A percentile compares a stretch with the other conserved stretches of the same genome.
These are phyloP conservation scores for Subanguina moxae DNA, from an alignment of 1,140 invertebrate species.

Conservation along the genomic window DNA sequence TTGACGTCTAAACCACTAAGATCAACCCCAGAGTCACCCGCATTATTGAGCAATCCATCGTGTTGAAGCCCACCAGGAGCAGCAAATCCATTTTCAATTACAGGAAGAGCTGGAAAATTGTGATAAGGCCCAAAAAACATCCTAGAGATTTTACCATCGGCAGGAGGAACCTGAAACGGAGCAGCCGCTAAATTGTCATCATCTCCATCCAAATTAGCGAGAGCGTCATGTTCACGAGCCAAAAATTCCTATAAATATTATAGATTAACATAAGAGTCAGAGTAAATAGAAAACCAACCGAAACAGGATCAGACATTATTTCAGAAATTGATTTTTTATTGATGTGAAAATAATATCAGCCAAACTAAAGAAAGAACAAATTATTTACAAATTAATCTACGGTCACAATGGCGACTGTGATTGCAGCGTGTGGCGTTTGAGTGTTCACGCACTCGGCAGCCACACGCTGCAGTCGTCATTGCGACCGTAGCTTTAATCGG, in stretches of 20 bases:
- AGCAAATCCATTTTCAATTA: constrained; percentile 30
- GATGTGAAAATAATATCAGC: too few relatives aligned
- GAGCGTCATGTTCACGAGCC: constrained; percentile 42
- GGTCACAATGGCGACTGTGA: too few relatives aligned
- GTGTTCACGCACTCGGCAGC: too few relatives aligned
- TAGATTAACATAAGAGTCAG: too few relatives aligned
- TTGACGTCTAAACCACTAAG: constrained; percentile 21
- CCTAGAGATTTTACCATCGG: not conserved
- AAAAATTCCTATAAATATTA: constrained; percentile 29
- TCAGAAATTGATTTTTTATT: too few relatives aligned
- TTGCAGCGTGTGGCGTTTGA: too few relatives aligned
- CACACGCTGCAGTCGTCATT: too few relatives aligned
- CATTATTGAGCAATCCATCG: constrained; percentile 16
- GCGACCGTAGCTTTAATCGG: too few relatives aligned
- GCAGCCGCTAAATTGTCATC: not conserved
- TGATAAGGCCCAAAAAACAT: not conserved
- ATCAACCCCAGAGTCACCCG: constrained; percentile 41
- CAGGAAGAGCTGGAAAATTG: constrained; percentile 19
- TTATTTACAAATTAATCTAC: too few relatives aligned
- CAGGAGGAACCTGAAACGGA: constrained; percentile 16
- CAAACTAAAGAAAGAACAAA: too few relatives aligned
- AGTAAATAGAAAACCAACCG: not conserved
- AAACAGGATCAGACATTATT: constrained; percentile 38
- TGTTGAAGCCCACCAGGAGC: constrained; percentile 20
- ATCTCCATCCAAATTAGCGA: constrained; percentile 42